Evolutionary conservation across 2,888 invertebrate genomes (phyloP).

Genomic region (Prenolepis imparis): DNA sequence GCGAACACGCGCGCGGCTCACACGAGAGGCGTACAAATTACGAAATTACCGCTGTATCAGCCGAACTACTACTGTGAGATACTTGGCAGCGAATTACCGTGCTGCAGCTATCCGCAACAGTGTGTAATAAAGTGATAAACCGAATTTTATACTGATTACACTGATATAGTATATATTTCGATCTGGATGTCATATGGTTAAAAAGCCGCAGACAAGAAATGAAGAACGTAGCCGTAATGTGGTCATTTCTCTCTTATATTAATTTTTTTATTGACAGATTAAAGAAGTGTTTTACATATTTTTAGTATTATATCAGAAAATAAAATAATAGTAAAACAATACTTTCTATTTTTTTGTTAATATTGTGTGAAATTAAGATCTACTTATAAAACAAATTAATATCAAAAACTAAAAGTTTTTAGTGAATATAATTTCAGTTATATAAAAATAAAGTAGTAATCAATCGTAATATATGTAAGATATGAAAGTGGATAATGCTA

Average conservation of each 20-base stretch:
- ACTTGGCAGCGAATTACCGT: conserved; percentile 59
- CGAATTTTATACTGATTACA: conserved; percentile 18
- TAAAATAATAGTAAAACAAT: neutral
- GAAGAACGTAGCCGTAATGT: neutral
- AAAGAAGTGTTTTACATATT: neutral
- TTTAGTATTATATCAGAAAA: neutral
- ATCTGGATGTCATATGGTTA: neutral
- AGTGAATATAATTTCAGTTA: neutral
- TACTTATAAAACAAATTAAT: neutral
- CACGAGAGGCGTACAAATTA: conserved; percentile 67
- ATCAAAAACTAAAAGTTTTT: neutral
- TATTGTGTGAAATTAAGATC: neutral
- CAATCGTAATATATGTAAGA: too few species aligned
- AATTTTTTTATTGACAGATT: neutral
- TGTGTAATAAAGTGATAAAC: conserved; percentile 32
- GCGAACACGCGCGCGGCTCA: conserved; percentile 68
- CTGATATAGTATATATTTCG: conserved; percentile 31
- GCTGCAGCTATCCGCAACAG: conserved; percentile 21
- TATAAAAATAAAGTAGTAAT: neutral
- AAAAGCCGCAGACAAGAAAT: neutral
- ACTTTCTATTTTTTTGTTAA: neutral
- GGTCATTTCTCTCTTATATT: neutral
- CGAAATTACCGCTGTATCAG: conserved; percentile 68
- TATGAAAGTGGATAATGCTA: neutral
- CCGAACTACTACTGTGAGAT: conserved; percentile 53